A percentile compares a stretch with the other conserved stretches of the same genome.
Evolutionary conservation across 2,113 vertebrate species (phyloP).

Genomic region (Urocolius indicus): DNA sequence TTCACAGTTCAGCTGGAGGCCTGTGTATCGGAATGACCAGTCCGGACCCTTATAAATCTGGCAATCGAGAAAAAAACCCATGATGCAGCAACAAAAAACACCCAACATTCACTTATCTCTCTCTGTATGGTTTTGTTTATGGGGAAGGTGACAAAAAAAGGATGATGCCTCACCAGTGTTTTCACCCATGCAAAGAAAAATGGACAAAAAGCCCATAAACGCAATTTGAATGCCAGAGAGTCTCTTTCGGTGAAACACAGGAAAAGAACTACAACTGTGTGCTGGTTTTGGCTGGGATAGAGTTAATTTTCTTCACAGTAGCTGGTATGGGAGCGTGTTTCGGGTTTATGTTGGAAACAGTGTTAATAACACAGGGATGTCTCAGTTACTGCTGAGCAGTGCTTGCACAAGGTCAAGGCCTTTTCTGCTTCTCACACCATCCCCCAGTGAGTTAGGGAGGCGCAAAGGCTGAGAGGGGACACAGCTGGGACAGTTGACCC

Average conservation of each 20-base stretch:
- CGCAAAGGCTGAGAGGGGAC: too few relatives aligned
- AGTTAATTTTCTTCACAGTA: too few relatives aligned
- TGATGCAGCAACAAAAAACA: not conserved
- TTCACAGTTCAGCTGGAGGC: constrained; percentile 90
- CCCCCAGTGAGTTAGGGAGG: too few relatives aligned
- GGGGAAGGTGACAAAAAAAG: not conserved
- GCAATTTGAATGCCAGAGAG: not conserved
- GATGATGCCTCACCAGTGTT: not conserved
- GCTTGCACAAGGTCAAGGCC: too few relatives aligned
- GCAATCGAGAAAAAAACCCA: not conserved
- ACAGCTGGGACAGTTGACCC: too few relatives aligned
- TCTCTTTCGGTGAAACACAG: not conserved
- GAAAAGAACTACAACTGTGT: not conserved
- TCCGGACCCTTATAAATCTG: constrained; percentile 91
- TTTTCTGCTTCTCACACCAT: too few relatives aligned
- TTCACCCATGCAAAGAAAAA: not conserved
- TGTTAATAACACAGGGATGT: too few relatives aligned
- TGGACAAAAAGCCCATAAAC: not conserved
- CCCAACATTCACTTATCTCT: accelerated
- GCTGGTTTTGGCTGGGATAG: too few relatives aligned
- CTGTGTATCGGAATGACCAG: constrained; percentile 85
- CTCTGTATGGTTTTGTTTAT: not conserved
- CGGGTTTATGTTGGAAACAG: too few relatives aligned
- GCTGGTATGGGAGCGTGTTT: too few relatives aligned
- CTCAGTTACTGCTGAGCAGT: too few relatives aligned